These are phyloP conservation scores for Premnoplex brunnescens DNA, from an alignment of 2,797 vertebrate species.

Conservation along the genomic window DNA sequence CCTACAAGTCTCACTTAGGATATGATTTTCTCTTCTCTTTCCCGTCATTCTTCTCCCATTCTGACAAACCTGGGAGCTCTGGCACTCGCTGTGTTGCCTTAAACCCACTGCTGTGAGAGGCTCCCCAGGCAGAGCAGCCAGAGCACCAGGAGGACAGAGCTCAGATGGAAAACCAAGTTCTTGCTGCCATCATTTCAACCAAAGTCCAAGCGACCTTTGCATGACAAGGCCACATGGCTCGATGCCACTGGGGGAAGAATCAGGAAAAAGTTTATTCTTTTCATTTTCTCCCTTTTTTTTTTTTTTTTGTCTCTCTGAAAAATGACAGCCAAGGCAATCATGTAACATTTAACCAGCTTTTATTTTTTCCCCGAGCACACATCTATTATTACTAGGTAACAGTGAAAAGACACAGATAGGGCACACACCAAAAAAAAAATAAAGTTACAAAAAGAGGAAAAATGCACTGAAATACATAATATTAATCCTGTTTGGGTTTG, in stretches of 20 bases:
- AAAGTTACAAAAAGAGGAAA: not conserved
- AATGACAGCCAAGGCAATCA: not conserved
- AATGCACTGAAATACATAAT: not conserved
- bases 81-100: not conserved
- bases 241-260: not conserved
- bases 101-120: fast-evolving
- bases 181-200: not conserved
- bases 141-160: not conserved
- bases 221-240: not conserved
- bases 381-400: not conserved
- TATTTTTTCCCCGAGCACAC: not conserved
- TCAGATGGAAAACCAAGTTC: not conserved
- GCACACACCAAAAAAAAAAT: not conserved
- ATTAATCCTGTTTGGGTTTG: not conserved
- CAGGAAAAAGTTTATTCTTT: not conserved
- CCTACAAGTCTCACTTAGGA: not conserved
- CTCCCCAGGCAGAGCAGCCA: not conserved
- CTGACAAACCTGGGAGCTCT: not conserved
- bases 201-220: conserved; percentile 2
- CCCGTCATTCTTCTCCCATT: not conserved
- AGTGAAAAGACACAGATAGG: not conserved
- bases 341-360: not conserved
- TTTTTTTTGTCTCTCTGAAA: not conserved
- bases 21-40: not conserved
- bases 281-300: not conserved